Evolutionary conservation across 1,140 invertebrate species (phyloP).

Genomic region (Pseudachorutes palmiensis): DNA sequence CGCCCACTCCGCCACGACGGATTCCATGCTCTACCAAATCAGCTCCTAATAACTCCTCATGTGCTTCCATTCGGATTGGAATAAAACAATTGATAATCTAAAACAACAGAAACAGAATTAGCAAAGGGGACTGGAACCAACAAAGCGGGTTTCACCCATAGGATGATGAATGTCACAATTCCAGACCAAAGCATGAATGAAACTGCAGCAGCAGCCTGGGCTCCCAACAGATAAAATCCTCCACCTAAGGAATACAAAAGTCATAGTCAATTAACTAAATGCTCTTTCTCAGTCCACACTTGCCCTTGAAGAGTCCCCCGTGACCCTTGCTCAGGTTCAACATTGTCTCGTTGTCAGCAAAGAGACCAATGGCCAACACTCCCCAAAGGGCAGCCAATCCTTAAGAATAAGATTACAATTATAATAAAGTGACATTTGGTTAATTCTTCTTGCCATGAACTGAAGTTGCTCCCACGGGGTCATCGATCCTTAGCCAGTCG

Average conservation of each 20-base stretch:
- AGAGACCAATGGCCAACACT: constrained; percentile 49
- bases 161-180: constrained; percentile 55
- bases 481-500: constrained; percentile 47
- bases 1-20: constrained; percentile 52
- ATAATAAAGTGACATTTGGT: not conserved
- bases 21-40: constrained; percentile 80
- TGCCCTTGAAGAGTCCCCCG: constrained; percentile 44
- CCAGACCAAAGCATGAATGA: constrained; percentile 66
- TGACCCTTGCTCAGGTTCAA: constrained; percentile 42
- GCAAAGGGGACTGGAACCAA: not conserved
- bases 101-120: constrained; percentile 1
- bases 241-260: constrained; percentile 54
- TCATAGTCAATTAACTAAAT: constrained; percentile 20
- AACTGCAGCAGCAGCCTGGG: constrained; percentile 63
- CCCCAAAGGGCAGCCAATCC: constrained; percentile 45
- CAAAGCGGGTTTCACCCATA: constrained; percentile 51
- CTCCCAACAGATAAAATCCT: constrained; percentile 72
- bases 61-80: constrained; percentile 70
- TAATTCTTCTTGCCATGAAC: constrained; percentile 44
- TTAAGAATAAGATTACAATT: no score
- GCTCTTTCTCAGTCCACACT: not conserved
- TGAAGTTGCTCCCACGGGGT: constrained; percentile 49
- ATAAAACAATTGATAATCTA: constrained; percentile 65
- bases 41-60: constrained; percentile 76
- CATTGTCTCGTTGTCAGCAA: constrained; percentile 45